Evolutionary conservation across 35 echinoderm and acorn worm species (phyloP).

Genomic region (Lytechinus pictus): DNA sequence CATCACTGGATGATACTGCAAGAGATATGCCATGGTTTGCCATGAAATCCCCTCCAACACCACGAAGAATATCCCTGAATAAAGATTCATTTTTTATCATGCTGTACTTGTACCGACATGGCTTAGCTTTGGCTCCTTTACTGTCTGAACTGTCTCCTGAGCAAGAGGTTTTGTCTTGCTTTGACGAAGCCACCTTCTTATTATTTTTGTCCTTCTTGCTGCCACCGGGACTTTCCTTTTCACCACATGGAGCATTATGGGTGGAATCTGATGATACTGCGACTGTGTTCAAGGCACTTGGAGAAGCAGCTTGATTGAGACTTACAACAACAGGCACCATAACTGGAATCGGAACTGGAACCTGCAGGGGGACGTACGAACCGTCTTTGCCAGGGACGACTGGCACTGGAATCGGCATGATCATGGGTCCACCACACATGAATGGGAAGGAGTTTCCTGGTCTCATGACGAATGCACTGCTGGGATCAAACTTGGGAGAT

Average conservation of each 20-base stretch:
- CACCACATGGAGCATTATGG: neutral
- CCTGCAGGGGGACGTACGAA: conserved; percentile 49
- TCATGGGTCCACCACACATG: conserved; percentile 75
- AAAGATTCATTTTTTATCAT: conserved; percentile 81
- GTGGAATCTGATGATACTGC: neutral
- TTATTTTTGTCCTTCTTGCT: conserved; percentile 12
- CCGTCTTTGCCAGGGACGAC: conserved; percentile 51
- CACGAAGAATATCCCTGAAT: conserved; percentile 45
- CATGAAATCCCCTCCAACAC: conserved; percentile 25
- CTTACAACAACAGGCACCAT: conserved; percentile 70
- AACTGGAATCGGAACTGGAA: conserved; percentile 69
- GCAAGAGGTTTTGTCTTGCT: neutral
- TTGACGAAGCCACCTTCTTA: conserved; percentile 28
- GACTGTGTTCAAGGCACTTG: conserved; percentile 15
- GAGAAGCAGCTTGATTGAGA: conserved; percentile 49
- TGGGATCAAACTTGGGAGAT: conserved; percentile 38
- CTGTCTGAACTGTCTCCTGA: neutral
- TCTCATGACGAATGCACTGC: conserved; percentile 8
- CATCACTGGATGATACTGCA: conserved; percentile 5
- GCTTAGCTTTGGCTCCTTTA: conserved; percentile 62
- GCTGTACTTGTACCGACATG: conserved; percentile 95
- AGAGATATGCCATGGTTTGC: conserved; percentile 25
- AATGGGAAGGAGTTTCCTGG: conserved; percentile 52
- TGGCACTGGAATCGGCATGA: conserved; percentile 59
- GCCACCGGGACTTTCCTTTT: neutral